Base-by-base conservation (phyloP, 2,888 invertebrate species). In the Caenorhabditis imperialis region DNA sequence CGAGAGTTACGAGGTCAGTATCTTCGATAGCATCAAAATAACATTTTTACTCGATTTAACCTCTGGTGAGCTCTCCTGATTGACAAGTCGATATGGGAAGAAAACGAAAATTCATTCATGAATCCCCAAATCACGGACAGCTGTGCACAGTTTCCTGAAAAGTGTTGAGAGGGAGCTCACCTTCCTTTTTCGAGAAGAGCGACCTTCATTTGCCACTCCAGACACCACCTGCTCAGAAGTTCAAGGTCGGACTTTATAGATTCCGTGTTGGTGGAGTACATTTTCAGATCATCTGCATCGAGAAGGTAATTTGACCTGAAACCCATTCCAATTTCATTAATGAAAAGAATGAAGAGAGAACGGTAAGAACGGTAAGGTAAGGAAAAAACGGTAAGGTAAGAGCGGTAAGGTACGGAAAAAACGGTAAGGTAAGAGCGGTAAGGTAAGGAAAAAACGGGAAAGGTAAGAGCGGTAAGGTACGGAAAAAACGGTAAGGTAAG, bases 261-360 rank as follows among this genome's bases (percentile, higher is more conserved):
- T 1, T 16, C 27, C 5, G 25, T 16, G 30, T 48, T 48, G 33
- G 48, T 48, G 7, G 48, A 48, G 18, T 30, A 48, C 16, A 48
- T n/a, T 12, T 48, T 48, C 7, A 48, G 30, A 18, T 48, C 48
- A 48, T 48, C 48, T 4, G 48, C 48, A 30, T 48, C 27, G 18
- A 48, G 30, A 8, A 48, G 30, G 14, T 12, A 48, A 7, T 48
- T 48, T 3, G 48, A 48, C 14, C 12, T 8, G 14, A 48, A 48
- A 33, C 33, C 48, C 30, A 14, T 30, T 27, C n/a, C 27, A 27
- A 18, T 27, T 30, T n/a, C 48, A 27, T 48, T 48, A 33, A 3
- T 27, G 48, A 14, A 48, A 27, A 5, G 30, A 27, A 6, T 27
- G 33, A 16, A 48, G 48, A 2, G 33, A 27, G n/a, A n/a, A n/a